Percentiles rank a stretch among this genome's conserved stretches.
Evolutionary conservation across 2,113 vertebrate genomes (phyloP).

Genomic region (Pseudolaguvia tuberculata): DNA sequence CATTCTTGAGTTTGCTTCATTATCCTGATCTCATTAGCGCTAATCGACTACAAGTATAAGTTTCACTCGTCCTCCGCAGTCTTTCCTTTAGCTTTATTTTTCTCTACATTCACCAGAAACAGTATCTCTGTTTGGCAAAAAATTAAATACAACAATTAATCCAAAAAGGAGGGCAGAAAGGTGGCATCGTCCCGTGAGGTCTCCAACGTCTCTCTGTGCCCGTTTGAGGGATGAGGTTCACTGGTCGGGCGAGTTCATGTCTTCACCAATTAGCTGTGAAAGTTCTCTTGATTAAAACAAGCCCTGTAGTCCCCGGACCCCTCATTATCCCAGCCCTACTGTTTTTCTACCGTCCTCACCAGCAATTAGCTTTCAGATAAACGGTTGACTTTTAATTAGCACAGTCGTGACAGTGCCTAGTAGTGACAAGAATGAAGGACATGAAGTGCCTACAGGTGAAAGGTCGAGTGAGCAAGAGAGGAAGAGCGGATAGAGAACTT

Average conservation of each 20-base stretch:
- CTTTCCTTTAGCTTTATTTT: slow-evolving; percentile 12
- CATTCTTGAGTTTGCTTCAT: slow-evolving; percentile 47
- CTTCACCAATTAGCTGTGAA: slow-evolving; percentile 72
- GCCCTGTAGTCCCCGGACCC: slow-evolving; percentile 61
- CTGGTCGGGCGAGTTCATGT: slow-evolving; percentile 69
- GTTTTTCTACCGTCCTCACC: slow-evolving; percentile 66
- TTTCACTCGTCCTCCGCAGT: slow-evolving; percentile 22
- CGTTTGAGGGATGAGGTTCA: slow-evolving; percentile 56
- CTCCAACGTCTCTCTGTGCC: slow-evolving; percentile 62
- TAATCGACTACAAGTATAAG: slow-evolving; percentile 44
- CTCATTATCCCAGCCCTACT: slow-evolving; percentile 72
- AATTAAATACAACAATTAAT: slow-evolving; percentile 79
- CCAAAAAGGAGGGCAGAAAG: slow-evolving; percentile 70
- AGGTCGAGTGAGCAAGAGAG: neutral
- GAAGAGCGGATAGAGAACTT: slow-evolving; percentile 2
- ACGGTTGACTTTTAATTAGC: slow-evolving; percentile 74
- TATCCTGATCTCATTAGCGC: slow-evolving; percentile 52
- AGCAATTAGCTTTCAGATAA: slow-evolving; percentile 63
- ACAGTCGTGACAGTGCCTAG: slow-evolving; percentile 51
- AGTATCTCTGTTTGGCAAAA: slow-evolving; percentile 55
- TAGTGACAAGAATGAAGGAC: slow-evolving; percentile 65
- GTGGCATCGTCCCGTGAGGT: slow-evolving; percentile 63
- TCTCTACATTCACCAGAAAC: slow-evolving; percentile 14
- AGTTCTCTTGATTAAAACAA: slow-evolving; percentile 72
- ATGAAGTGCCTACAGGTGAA: slow-evolving; percentile 48